Base-by-base conservation (phyloP, 1,140 invertebrate species). In the Meteorus sp. region DNA sequence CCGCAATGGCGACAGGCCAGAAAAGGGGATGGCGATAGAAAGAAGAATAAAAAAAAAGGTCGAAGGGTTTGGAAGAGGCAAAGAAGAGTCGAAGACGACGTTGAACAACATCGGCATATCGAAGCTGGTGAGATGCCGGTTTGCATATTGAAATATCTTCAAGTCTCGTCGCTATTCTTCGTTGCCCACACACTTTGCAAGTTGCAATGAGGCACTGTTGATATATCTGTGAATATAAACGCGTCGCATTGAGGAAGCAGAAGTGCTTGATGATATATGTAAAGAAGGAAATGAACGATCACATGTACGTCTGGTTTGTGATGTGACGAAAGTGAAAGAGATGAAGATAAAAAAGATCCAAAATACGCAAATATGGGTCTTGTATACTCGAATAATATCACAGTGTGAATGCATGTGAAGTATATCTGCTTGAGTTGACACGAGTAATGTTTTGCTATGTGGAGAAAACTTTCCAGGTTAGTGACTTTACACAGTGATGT, bases 81-180 rank as follows among this genome's bases (percentile, higher is more conserved):
- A 22, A 11, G 45, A n/a, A 8, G 22, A 25, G 27, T 29, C 27
- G 27, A 29, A 29, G 39, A 55, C 19, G 27, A 22, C 11, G 41
- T 22, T 59, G 68, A 63, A 62, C 63, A 70, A 62, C 63, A 69
- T 73, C 68, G 70, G 66, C 68, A 70, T 72, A 71, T 74, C 68
- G 71, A 66, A 60, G 66, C 65, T 56, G 62, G 64, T 69, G 29
- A 74, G 67, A 73, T 66, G 66, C 64, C 68, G 65, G 67, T 69
- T 75, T 66, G 71, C 73, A 74, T 74, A 71, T 66, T 56, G 67
- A 75, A 68, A 66, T 66, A 63, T 66, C 69, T 56, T 20, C 41
- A 13, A 22, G 25, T 17, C 39, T 69, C 63, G 64, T 71, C 62
- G 62, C 68, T 48, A 72, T 73, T 73, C 74, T 74, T 70, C 63